Conservation (phyloP, 2,113 vertebrate species). For the Chlamydotis undulata region DNA sequence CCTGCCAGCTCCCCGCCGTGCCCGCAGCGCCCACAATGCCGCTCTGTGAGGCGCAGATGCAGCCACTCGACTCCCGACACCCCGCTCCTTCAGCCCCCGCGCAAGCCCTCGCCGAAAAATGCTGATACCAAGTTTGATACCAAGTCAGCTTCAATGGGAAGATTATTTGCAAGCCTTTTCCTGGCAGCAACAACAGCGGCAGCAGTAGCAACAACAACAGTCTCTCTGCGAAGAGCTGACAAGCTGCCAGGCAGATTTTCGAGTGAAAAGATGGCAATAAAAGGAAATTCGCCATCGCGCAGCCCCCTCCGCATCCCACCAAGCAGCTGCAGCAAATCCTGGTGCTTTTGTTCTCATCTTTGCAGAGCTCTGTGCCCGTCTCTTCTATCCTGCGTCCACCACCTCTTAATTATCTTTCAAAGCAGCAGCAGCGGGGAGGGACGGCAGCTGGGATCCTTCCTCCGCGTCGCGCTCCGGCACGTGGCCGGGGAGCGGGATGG, state of each 20-base stretch:
- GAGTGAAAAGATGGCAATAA: constrained; percentile 48
- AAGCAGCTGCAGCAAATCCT: constrained; percentile 41
- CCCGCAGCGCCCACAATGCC: not conserved
- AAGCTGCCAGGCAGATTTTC: constrained; percentile 53
- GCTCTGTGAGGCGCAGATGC: not conserved
- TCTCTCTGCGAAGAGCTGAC: constrained; percentile 34
- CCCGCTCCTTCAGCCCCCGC: not conserved
- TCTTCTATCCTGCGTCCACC: not conserved
- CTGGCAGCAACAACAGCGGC: constrained; percentile 10
- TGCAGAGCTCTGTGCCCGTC: not conserved
- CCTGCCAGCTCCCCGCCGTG: not conserved
- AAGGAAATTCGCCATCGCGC: not conserved
- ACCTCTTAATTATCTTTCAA: not conserved
- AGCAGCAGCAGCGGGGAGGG: not conserved
- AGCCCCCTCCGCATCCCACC: not conserved
- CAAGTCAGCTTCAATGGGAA: not conserved
- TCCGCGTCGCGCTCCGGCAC: not conserved
- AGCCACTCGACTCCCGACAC: not conserved
- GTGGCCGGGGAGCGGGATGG: fast-evolving
- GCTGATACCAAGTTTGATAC: not conserved
- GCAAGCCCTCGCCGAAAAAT: not conserved
- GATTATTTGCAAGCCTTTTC: constrained; percentile 22
- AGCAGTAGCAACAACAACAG: not conserved
- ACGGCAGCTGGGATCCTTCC: not conserved
- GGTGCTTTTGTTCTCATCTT: not conserved